These are phyloP conservation scores for Thaumatotibia leucotreta DNA, from an alignment of 1,140 invertebrate species.

Conservation along the genomic window DNA sequence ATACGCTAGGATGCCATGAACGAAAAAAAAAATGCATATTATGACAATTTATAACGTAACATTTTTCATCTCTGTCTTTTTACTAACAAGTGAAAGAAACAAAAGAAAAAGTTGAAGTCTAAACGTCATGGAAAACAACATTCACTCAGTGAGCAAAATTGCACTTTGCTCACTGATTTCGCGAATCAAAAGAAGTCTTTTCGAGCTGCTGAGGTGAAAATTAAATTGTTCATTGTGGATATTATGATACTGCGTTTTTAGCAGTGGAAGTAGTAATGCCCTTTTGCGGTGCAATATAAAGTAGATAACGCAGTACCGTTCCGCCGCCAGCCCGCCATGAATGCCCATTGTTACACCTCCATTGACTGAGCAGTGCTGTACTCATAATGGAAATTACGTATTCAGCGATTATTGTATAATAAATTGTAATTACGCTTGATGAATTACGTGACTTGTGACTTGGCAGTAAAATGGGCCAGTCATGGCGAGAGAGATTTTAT, in stretches of 20 bases:
- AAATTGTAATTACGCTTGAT: constrained; percentile 3
- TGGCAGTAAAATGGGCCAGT: not conserved
- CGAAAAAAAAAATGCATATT: too few species aligned
- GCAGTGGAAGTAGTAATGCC: not conserved
- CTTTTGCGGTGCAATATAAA: not conserved
- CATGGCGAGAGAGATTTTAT: not conserved
- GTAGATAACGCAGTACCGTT: not conserved
- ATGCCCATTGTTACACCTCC: constrained; percentile 10
- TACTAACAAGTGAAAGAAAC: too few species aligned
- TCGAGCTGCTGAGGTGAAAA: too few species aligned
- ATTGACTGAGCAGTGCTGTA: constrained; percentile 6
- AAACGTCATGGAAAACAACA: too few species aligned
- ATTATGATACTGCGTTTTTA: not conserved
- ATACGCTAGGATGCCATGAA: too few species aligned
- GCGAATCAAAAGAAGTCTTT: too few species aligned
- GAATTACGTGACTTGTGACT: constrained; percentile 1
- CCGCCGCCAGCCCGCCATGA: not conserved
- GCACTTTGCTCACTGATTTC: too few species aligned
- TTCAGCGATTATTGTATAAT: constrained; percentile 5
- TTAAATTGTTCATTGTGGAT: not conserved
- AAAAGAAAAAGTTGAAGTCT: too few species aligned
- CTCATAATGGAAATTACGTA: constrained; percentile 9
- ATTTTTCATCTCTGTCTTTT: too few species aligned
- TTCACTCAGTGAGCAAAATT: too few species aligned
- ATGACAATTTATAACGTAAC: too few species aligned